phyloP scores from a whole-genome alignment of 2,888 invertebrate species.

The Chymomyza amoena region DNA sequence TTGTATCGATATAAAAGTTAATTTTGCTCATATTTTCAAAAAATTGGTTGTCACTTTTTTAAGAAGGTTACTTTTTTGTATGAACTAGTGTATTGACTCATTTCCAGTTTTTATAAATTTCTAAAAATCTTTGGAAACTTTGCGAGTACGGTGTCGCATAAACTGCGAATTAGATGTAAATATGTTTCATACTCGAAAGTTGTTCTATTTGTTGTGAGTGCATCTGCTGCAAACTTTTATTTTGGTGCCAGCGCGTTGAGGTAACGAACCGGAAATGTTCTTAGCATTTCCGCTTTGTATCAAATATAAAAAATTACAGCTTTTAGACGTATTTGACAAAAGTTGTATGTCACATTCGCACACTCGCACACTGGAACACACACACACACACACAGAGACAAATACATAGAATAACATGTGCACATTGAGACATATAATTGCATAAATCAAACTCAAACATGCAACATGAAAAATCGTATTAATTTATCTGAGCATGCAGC shows the following conservation, averaged over 20 bases:
- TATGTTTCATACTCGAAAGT: constrained; percentile 2
- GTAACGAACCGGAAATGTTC: constrained; percentile 74
- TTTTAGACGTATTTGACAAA: constrained; percentile 74
- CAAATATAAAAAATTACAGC: constrained; percentile 67
- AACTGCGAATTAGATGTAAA: neutral
- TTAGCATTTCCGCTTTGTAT: constrained; percentile 69
- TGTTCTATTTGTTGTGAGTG: constrained; percentile 36
- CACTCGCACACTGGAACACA: constrained; percentile 11
- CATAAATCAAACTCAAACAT: constrained; percentile 74
- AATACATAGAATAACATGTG: constrained; percentile 18
- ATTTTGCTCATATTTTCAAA: too few relatives aligned
- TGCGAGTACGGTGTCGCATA: neutral
- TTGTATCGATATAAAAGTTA: too few relatives aligned
- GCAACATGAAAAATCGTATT: constrained; percentile 75
- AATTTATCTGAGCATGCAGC: constrained; percentile 69
- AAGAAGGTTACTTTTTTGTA: too few relatives aligned
- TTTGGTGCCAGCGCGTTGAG: constrained; percentile 36
- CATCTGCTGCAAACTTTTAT: constrained; percentile 14
- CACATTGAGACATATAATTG: constrained; percentile 62
- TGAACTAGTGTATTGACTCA: too few relatives aligned
- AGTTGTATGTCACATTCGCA: constrained; percentile 59
- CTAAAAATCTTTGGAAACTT: neutral
- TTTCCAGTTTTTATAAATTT: too few relatives aligned
- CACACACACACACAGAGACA: constrained; percentile 20
- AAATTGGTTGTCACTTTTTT: too few relatives aligned